Evolutionary conservation across 2,888 invertebrate species (phyloP).

Genomic region (Dasypolia templi): DNA sequence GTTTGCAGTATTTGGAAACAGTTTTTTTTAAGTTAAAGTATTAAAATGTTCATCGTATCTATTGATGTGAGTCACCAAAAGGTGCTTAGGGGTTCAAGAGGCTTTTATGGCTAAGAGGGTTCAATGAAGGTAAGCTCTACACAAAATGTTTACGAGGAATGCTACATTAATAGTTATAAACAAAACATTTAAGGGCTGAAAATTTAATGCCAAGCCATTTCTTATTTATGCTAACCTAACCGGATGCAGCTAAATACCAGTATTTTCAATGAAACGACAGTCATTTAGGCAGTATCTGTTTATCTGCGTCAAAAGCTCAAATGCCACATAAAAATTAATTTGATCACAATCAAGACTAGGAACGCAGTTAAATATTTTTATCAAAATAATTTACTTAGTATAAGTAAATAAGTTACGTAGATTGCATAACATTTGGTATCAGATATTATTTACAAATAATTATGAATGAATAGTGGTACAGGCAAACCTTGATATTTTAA

Average conservation of each 20-base stretch:
- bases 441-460: constrained; percentile 41
- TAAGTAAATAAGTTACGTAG: too few relatives aligned
- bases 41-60: too few relatives aligned
- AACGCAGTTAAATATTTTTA: not conserved
- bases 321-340: not conserved
- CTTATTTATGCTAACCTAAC: not conserved
- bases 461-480: constrained; percentile 41
- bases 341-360: not conserved
- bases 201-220: too few relatives aligned
- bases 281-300: not conserved
- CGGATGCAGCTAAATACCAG: not conserved
- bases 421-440: constrained; percentile 22
- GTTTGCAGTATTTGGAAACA: too few relatives aligned
- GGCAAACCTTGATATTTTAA: constrained; percentile 44
- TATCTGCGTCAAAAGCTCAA: not conserved
- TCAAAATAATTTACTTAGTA: too few relatives aligned
- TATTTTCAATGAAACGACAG: not conserved
- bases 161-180: too few relatives aligned
- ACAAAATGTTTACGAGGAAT: not conserved
- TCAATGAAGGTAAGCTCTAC: not conserved
- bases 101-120: too few relatives aligned
- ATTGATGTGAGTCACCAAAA: not conserved
- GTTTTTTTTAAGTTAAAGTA: too few relatives aligned
- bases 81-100: not conserved
- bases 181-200: not conserved